phyloP scores from a whole-genome alignment of 1,140 invertebrate species.

The Conus betulinus region DNA sequence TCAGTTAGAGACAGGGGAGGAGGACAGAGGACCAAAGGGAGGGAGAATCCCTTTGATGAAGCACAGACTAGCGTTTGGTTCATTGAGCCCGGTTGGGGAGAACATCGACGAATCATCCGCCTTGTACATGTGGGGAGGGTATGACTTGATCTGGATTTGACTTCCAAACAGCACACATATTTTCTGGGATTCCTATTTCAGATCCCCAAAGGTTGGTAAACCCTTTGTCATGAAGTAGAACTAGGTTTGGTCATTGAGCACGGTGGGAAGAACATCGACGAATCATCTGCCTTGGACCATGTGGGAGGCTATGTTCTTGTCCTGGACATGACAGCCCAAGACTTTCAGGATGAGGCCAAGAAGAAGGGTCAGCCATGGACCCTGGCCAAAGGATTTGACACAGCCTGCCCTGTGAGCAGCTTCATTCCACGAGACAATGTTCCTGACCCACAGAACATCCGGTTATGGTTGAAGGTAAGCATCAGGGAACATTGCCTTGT shows the following conservation, averaged over 20 bases:
- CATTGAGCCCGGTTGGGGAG: too few species aligned
- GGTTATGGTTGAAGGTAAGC: too few species aligned
- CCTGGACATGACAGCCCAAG: constrained; percentile 86
- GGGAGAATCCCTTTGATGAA: too few species aligned
- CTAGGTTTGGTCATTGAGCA: constrained; percentile 85
- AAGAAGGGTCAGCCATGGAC: constrained; percentile 85
- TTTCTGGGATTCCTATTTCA: constrained; percentile 30
- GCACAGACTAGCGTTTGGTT: too few species aligned
- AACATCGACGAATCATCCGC: too few species aligned
- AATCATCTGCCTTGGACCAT: constrained; percentile 79
- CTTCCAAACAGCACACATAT: too few species aligned
- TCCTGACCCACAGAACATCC: constrained; percentile 81
- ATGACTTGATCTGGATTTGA: too few species aligned
- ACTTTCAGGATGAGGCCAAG: constrained; percentile 80
- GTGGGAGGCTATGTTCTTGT: constrained; percentile 86
- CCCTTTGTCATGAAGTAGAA: constrained; percentile 88
- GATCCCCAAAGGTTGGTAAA: constrained; percentile 65
- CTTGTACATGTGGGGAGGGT: too few species aligned
- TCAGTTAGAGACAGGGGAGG: too few species aligned
- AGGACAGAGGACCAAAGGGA: too few species aligned
- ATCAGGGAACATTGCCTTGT: too few species aligned
- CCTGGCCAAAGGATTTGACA: constrained; percentile 89
- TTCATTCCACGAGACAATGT: constrained; percentile 82
- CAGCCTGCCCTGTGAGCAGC: constrained; percentile 84
- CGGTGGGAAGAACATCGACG: constrained; percentile 78